These are phyloP conservation scores for Sebastolobus altivelis DNA, from an alignment of 2,797 vertebrate species.

Conservation along the genomic window DNA sequence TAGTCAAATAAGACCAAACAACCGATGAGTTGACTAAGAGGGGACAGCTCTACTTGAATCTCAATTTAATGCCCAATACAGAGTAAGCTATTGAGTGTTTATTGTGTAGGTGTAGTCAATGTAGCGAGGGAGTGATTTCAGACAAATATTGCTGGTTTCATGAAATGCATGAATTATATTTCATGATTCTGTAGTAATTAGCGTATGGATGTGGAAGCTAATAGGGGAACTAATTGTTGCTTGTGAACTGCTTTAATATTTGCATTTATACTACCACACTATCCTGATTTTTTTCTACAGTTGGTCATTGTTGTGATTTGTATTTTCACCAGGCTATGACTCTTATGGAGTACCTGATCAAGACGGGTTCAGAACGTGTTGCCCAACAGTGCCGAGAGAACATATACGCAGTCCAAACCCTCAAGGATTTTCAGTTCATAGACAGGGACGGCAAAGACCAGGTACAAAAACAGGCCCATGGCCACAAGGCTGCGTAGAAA, in stretches of 20 bases:
- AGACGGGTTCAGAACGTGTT: conserved; percentile 94
- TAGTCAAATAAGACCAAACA: no score
- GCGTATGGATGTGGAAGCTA: not conserved
- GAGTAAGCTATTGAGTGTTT: not conserved
- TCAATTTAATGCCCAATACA: not conserved
- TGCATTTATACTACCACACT: not conserved
- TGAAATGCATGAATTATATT: not conserved
- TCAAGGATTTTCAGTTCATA: conserved; percentile 95
- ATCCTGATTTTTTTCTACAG: not conserved
- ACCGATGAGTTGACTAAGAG: no score
- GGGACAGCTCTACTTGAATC: not conserved
- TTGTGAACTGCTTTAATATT: not conserved
- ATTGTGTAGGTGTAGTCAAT: not conserved
- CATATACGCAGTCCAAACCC: conserved; percentile 94
- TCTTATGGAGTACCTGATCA: conserved; percentile 96
- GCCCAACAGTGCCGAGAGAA: conserved; percentile 96
- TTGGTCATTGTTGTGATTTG: conserved; percentile 25
- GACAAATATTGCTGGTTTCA: not conserved
- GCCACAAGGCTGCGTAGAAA: conserved; percentile 36
- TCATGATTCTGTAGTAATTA: not conserved
- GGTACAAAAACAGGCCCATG: conserved; percentile 71
- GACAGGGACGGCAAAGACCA: conserved; percentile 96
- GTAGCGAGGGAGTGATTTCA: not conserved
- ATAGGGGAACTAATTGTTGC: not conserved
- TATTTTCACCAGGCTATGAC: conserved; percentile 90